phyloP scores from a whole-genome alignment of 1,140 invertebrate genomes.

The Drosophila bifasciata region DNA sequence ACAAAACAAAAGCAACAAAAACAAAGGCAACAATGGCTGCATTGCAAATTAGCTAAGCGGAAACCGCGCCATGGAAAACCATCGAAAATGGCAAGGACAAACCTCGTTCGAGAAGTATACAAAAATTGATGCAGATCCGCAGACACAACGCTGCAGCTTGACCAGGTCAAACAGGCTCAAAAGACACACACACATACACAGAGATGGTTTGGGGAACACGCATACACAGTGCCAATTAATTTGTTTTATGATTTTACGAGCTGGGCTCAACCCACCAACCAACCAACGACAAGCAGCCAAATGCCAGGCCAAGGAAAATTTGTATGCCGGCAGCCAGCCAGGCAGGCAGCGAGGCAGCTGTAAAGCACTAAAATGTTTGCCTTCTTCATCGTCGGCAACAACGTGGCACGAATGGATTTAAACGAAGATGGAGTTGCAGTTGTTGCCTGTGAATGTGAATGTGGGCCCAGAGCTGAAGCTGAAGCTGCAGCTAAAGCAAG shows the following conservation, averaged over 20 bases:
- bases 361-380: slow-evolving; percentile 71
- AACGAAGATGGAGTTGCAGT: slow-evolving; percentile 41
- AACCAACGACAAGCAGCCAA: slow-evolving; percentile 40
- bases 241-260: slow-evolving; percentile 80
- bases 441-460: slow-evolving; percentile 2
- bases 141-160: no score
- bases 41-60: slow-evolving; percentile 54
- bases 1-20: slow-evolving; percentile 14
- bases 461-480: slow-evolving; percentile 6
- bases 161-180: no score
- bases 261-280: slow-evolving; percentile 55
- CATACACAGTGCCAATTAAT: slow-evolving; percentile 65
- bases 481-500: neutral
- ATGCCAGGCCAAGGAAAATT: slow-evolving; percentile 61
- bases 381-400: slow-evolving; percentile 49
- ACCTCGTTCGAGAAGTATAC: no score
- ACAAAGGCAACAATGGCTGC: slow-evolving; percentile 24
- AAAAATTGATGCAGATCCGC: neutral
- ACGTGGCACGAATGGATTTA: slow-evolving; percentile 56
- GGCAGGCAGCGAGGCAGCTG: slow-evolving; percentile 45
- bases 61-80: slow-evolving; percentile 43
- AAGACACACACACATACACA: neutral
- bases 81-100: slow-evolving; percentile 56
- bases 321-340: slow-evolving; percentile 65
- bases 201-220: slow-evolving; percentile 14